A percentile compares a stretch with the other conserved stretches of the same genome.
Conservation (phyloP, 2,888 invertebrate genomes). For the Amorpha juglandis region DNA sequence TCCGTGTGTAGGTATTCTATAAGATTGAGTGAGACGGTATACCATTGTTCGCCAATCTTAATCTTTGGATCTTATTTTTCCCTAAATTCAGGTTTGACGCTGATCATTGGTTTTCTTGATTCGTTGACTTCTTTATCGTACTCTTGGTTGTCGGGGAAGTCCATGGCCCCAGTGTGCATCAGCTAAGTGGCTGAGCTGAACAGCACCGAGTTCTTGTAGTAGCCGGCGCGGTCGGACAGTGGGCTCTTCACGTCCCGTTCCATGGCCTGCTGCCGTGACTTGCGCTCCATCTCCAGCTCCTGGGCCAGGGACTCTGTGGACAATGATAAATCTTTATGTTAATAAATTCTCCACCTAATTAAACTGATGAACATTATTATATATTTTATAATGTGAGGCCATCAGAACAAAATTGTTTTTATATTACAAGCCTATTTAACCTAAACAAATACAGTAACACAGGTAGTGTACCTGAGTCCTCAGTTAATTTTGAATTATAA, state of each 20-base stretch:
- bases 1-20: slow-evolving; percentile 36
- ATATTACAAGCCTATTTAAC: too few species aligned
- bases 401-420: too few species aligned
- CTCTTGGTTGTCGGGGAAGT: slow-evolving; percentile 69
- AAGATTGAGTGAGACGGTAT: slow-evolving; percentile 40
- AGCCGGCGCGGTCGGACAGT: slow-evolving; percentile 90
- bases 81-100: slow-evolving; percentile 82
- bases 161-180: slow-evolving; percentile 67
- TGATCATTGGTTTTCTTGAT: slow-evolving; percentile 80
- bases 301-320: slow-evolving; percentile 92
- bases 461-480: too few species aligned
- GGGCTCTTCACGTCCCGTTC: slow-evolving; percentile 95
- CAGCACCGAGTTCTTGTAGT: slow-evolving; percentile 95
- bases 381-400: too few species aligned
- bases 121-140: slow-evolving; percentile 69
- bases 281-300: slow-evolving; percentile 94
- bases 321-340: slow-evolving; percentile 45
- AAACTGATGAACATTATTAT: too few species aligned
- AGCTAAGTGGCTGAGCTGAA: slow-evolving; percentile 94
- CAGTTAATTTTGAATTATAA: not conserved
- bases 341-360: not conserved
- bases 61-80: slow-evolving; percentile 74
- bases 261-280: slow-evolving; percentile 90
- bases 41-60: slow-evolving; percentile 44
- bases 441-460: too few species aligned